Base-by-base conservation (phyloP, 2,797 vertebrate genomes). In the Margarornis squamiger region DNA sequence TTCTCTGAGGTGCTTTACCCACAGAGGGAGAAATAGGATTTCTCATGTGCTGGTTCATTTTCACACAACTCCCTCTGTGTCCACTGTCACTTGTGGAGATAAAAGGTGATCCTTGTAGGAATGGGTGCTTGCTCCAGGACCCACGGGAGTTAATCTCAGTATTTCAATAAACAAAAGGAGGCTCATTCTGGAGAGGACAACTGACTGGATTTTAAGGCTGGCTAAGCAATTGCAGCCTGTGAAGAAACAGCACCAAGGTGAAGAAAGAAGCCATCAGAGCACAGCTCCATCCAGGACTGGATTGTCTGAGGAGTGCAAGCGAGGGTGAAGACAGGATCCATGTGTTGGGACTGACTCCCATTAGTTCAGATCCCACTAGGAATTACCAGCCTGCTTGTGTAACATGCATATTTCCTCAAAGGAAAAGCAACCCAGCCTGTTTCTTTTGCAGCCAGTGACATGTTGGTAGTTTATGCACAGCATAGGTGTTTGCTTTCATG, bases 401-500 rank as follows among this genome's bases (percentile, higher is more conserved):
- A 68, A 23, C 57, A 16, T 4, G 23, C 9, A 1, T 10, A 9
- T 3, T 58, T 84, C 65, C 0, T 0, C 2, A 2, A 7, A 39
- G 48, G 71, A 34, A 71, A 68, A n/a, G 45, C 36, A 58, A 2
- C 22, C 23, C 36, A 45, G 32, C 27, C 86, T 66, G 43, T 75
- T 75, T 72, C 59, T 88, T 66, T 39, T 58, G 51, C 67, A 85
- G 59, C 38, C 1, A 3, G 6, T 34, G 77, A 10, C 65, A 58
- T 0, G 4, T 80, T 75, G 73, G 86, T 52, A 45, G 75, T 9
- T 4, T 90, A 46, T 38, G 82, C 97, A 76, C 93, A 94, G 88
- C 48, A 29, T 81, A 84, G 74, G 46, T 95, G 74, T 97, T 98
- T 97, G 95, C 86, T 88, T 89, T 97, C 71, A 14, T 58, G 84